Evolutionary conservation across 2,113 vertebrate genomes (phyloP).

Genomic region (Camelus bactrianus): DNA sequence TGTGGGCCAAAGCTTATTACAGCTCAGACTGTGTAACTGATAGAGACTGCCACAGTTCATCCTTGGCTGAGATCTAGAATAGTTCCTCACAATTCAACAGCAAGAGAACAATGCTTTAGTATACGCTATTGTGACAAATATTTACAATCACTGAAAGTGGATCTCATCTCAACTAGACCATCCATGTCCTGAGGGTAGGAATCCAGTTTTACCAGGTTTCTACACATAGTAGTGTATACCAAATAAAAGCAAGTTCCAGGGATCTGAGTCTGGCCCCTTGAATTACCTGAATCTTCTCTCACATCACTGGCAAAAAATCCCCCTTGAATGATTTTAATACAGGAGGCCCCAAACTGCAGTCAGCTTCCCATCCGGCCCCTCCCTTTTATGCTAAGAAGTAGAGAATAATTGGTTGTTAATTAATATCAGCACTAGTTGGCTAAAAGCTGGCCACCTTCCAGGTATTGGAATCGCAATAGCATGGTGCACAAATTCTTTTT

Average conservation of each 20-base stretch:
- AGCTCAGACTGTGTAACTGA: not conserved
- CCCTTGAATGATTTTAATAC: not conserved
- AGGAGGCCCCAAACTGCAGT: not conserved
- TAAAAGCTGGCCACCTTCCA: not conserved
- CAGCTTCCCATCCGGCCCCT: not conserved
- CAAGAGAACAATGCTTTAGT: not conserved
- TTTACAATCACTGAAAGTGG: not conserved
- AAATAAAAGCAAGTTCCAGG: not conserved
- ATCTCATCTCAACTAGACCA: not conserved
- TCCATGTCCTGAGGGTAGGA: not conserved
- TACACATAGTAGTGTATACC: not conserved
- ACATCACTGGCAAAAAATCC: not conserved
- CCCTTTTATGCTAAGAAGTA: not conserved
- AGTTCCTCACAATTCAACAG: not conserved
- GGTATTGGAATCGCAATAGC: not conserved
- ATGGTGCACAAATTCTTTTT: not conserved
- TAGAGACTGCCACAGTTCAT: not conserved
- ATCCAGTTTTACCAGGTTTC: not conserved
- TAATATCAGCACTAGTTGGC: not conserved
- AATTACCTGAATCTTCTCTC: not conserved
- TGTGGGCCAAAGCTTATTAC: not conserved
- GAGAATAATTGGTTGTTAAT: constrained; percentile 18
- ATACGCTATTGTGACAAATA: not conserved
- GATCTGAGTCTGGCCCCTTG: not conserved
- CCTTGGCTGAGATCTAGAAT: not conserved